These are phyloP conservation scores for Australoheros scitulus DNA, from an alignment of 2,113 vertebrate species.

Conservation along the genomic window DNA sequence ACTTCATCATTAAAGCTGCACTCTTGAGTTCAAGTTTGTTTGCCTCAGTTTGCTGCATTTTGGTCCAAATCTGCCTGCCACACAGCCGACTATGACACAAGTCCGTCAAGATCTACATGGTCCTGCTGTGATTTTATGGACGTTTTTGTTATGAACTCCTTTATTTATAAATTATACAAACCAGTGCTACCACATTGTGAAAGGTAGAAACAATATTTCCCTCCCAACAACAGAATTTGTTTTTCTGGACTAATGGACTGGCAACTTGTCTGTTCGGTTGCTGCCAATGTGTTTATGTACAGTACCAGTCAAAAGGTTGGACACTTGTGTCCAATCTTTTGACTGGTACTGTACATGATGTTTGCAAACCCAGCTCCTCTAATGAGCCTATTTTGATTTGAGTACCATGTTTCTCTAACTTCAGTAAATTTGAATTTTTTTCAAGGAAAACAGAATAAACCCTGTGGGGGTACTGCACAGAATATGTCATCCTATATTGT, in stretches of 20 bases:
- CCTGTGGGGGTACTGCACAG: neutral
- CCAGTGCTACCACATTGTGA: neutral
- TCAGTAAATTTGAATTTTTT: neutral
- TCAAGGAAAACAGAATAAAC: neutral
- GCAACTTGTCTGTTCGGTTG: slow-evolving; percentile 12
- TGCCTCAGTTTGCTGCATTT: no score
- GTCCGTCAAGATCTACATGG: neutral
- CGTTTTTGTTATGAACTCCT: slow-evolving; percentile 35
- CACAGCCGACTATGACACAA: no score
- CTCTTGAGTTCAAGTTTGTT: no score
- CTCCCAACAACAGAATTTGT: slow-evolving; percentile 39
- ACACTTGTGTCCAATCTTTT: no score
- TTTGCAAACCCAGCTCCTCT: neutral
- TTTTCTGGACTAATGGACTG: slow-evolving; percentile 43
- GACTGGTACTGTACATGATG: neutral
- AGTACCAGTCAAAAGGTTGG: no score
- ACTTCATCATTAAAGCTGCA: no score
- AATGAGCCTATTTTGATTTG: slow-evolving; percentile 34
- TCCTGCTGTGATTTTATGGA: slow-evolving; percentile 14
- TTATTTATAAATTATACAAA: slow-evolving; percentile 44
- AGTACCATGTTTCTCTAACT: neutral
- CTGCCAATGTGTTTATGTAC: slow-evolving; percentile 26
- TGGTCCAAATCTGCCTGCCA: no score
- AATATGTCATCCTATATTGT: neutral
- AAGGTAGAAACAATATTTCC: slow-evolving; percentile 8